A percentile compares a stretch with the other conserved stretches of the same genome.
These are phyloP conservation scores for Sabatieria punctata DNA, from an alignment of 2,888 invertebrate genomes.

Conservation along the genomic window DNA sequence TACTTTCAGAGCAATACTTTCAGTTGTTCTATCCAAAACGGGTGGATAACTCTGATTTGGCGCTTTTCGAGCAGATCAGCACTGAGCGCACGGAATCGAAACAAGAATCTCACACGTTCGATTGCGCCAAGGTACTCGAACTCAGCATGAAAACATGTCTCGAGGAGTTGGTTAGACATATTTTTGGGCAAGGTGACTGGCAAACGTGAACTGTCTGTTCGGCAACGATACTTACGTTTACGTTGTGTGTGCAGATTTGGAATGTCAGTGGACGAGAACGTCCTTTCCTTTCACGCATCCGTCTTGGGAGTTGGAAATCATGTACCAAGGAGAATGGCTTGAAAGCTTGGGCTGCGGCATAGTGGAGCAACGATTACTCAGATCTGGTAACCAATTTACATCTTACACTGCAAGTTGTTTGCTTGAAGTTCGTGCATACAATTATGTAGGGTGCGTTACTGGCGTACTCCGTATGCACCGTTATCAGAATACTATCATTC, in stretches of 20 bases:
- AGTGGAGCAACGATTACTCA: constrained; percentile 69
- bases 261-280: constrained; percentile 62
- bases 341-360: constrained; percentile 93
- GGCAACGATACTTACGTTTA: too few species aligned
- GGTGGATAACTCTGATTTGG: neutral
- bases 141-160: constrained; percentile 61
- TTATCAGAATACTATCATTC: too few species aligned
- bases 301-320: constrained; percentile 90
- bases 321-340: constrained; percentile 59
- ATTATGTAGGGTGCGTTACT: too few species aligned
- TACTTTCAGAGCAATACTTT: too few species aligned
- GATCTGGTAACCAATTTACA: constrained; percentile 33
- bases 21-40: neutral
- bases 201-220: too few species aligned
- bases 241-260: constrained; percentile 31
- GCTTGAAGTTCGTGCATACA: too few species aligned
- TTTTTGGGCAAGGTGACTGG: constrained; percentile 63
- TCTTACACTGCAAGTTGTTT: neutral
- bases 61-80: neutral
- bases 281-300: constrained; percentile 98
- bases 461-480: too few species aligned
- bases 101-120: constrained; percentile 67
- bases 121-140: constrained; percentile 69
- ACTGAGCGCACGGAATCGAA: constrained; percentile 42
- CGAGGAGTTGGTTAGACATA: constrained; percentile 49